These are phyloP conservation scores for Rhineura floridana DNA, from an alignment of 2,113 vertebrate species.

Conservation along the genomic window DNA sequence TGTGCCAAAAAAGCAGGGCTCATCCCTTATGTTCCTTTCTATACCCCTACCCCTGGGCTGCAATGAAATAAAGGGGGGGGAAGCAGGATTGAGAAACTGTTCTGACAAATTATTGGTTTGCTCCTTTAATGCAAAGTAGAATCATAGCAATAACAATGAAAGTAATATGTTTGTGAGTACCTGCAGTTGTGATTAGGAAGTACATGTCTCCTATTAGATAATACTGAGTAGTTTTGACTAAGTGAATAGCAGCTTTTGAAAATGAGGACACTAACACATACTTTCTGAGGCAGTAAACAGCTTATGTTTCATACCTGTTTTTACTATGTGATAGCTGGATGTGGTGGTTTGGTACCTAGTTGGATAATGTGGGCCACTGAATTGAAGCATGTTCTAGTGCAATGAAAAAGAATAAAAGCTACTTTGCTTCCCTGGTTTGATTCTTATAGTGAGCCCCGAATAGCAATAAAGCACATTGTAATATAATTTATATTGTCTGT, in stretches of 20 bases:
- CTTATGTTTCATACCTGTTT: background rate
- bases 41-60: conserved; percentile 22
- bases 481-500: conserved; percentile 76
- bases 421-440: conserved; percentile 38
- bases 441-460: conserved; percentile 54
- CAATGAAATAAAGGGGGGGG: conserved; percentile 2
- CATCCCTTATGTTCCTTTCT: conserved; percentile 25
- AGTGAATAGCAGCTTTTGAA: background rate
- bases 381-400: conserved; percentile 47
- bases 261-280: background rate
- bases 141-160: background rate
- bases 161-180: background rate
- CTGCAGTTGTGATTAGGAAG: accelerated
- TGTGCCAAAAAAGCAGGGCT: conserved; percentile 50
- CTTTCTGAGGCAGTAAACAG: background rate
- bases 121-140: background rate
- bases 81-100: conserved; percentile 33
- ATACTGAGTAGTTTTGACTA: background rate
- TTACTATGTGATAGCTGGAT: background rate
- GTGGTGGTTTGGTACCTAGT: accelerated
- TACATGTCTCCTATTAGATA: background rate
- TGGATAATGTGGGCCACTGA: background rate
- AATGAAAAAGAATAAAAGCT: conserved; percentile 51
- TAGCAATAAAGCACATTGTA: conserved; percentile 57
- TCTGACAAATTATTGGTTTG: background rate